Evolutionary conservation across 2,113 vertebrate genomes (phyloP).

Genomic region (Pitta sordida): DNA sequence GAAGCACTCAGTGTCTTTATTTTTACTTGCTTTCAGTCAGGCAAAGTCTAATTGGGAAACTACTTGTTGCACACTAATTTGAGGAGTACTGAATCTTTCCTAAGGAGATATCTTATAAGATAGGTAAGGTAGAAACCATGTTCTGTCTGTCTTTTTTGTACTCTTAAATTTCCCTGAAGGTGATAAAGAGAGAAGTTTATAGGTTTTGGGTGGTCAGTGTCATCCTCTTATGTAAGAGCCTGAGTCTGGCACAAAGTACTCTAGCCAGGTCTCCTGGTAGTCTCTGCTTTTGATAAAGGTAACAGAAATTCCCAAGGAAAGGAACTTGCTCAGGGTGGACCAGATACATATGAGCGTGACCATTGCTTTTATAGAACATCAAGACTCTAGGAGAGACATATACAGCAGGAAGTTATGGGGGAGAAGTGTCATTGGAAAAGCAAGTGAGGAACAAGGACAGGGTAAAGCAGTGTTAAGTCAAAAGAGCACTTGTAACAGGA

Average conservation of each 20-base stretch:
- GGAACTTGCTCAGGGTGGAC: not conserved
- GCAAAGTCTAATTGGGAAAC: not conserved
- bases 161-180: not conserved
- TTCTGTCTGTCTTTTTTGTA: not conserved
- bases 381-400: not conserved
- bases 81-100: not conserved
- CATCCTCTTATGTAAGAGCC: not conserved
- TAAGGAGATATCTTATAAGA: not conserved
- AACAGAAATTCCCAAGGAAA: not conserved
- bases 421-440: not conserved
- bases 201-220: not conserved
- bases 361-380: not conserved
- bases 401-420: not conserved
- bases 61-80: not conserved
- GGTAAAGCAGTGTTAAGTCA: not conserved
- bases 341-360: not conserved
- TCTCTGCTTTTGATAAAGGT: not conserved
- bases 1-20: not conserved
- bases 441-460: not conserved
- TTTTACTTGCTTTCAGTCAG: not conserved
- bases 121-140: not conserved
- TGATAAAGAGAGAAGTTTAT: not conserved
- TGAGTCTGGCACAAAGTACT: not conserved
- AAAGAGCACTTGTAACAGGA: not conserved
- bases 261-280: not conserved